Conservation (phyloP, 2,113 vertebrate genomes). For the Strix uralensis region DNA sequence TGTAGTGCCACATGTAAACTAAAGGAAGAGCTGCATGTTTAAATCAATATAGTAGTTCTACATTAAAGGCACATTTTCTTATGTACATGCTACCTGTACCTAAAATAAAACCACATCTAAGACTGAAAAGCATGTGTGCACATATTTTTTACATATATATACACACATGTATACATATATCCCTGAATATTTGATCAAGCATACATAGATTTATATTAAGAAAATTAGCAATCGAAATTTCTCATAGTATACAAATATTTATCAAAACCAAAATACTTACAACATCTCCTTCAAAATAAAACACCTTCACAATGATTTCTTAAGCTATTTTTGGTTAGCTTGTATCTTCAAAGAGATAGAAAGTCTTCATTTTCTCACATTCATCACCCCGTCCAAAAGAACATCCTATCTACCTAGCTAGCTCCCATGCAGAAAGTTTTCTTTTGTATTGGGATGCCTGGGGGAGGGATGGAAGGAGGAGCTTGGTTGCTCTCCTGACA, state of each 20-base stretch:
- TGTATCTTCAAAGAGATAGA: neutral
- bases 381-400: neutral
- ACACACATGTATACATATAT: neutral
- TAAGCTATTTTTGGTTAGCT: neutral
- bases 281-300: neutral
- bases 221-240: neutral
- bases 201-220: neutral
- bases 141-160: neutral
- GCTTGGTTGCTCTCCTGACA: slow-evolving; percentile 2
- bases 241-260: neutral
- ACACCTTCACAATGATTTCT: neutral
- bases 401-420: neutral
- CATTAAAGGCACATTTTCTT: neutral
- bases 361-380: neutral
- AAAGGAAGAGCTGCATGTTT: neutral
- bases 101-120: neutral
- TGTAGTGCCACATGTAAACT: neutral
- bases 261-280: slow-evolving; percentile 13
- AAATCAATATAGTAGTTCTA: neutral
- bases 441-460: slow-evolving; percentile 7
- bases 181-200: neutral
- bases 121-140: neutral
- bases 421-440: slow-evolving; percentile 10
- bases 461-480: slow-evolving; percentile 58
- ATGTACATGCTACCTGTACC: neutral